A percentile compares a stretch with the other conserved stretches of the same genome.
phyloP scores from a whole-genome alignment of 2,888 invertebrate genomes.

The Microctonus brassicae region DNA sequence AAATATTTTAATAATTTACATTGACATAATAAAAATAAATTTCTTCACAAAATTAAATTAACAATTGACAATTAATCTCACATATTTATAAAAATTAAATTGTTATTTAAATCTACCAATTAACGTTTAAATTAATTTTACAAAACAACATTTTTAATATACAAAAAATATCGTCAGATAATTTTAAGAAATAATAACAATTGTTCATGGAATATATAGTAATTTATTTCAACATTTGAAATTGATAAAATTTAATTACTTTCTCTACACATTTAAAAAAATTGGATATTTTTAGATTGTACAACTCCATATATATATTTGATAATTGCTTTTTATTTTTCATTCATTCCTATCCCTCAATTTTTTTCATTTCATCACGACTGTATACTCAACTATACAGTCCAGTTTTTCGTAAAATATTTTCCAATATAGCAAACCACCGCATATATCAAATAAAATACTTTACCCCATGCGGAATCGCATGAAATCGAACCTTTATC shows the following conservation, averaged over 20 bases:
- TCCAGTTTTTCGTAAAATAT: constrained; percentile 11
- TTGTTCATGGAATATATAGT: too few species aligned
- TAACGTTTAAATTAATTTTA: too few species aligned
- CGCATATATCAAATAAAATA: constrained; percentile 5
- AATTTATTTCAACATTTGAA: background rate
- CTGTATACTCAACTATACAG: too few species aligned
- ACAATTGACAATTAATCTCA: too few species aligned
- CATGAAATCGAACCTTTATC: background rate
- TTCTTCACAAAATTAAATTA: too few species aligned
- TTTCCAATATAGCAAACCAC: background rate
- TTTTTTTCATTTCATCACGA: background rate
- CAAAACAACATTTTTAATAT: too few species aligned
- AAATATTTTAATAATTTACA: too few species aligned
- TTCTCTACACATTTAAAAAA: constrained; percentile 9
- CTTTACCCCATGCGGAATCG: background rate
- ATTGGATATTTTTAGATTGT: background rate
- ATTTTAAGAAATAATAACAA: too few species aligned
- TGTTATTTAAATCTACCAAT: too few species aligned
- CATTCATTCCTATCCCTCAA: constrained; percentile 18
- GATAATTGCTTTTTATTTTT: background rate
- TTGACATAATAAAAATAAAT: too few species aligned
- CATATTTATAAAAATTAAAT: too few species aligned
- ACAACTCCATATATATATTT: constrained; percentile 5
- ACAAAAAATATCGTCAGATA: too few species aligned
- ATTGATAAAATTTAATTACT: background rate